A percentile compares a stretch with the other conserved stretches of the same genome.
These are phyloP conservation scores for Pristionchus japonicus DNA, from an alignment of 2,888 invertebrate genomes.

Conservation along the genomic window DNA sequence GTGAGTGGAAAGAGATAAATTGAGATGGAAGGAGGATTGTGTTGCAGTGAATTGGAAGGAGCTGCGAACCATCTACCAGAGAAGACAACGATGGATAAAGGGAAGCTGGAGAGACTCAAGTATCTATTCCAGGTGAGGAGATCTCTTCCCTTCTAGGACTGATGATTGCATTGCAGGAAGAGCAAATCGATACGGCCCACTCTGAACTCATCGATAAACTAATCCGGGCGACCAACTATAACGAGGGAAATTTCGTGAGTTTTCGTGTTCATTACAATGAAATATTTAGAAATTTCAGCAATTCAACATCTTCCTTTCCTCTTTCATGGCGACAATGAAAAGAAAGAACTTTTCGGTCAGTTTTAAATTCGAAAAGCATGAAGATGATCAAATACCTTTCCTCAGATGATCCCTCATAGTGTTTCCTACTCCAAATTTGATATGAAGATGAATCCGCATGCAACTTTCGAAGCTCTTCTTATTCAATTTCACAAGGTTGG, in stretches of 20 bases:
- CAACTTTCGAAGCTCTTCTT: background rate
- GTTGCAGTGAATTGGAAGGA: conserved; percentile 24
- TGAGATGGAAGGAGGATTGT: background rate
- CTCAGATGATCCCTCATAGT: conserved; percentile 37
- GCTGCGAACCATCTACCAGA: background rate
- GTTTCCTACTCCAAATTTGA: conserved; percentile 40
- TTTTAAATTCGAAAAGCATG: background rate
- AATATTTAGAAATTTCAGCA: conserved; percentile 26
- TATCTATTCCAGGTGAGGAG: conserved; percentile 10
- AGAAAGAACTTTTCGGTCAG: background rate
- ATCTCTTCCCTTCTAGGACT: background rate
- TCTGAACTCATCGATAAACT: conserved; percentile 38
- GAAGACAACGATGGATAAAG: background rate
- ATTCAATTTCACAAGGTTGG: background rate
- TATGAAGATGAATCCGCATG: background rate
- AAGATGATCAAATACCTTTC: background rate
- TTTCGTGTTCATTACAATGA: background rate
- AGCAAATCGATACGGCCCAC: background rate
- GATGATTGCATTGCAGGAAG: conserved; percentile 9
- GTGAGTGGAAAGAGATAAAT: background rate
- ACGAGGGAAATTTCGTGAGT: conserved; percentile 43
- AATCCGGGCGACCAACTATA: conserved; percentile 25
- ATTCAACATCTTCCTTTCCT: background rate
- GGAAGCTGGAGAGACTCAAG: conserved; percentile 39
- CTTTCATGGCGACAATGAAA: background rate